phyloP scores from a whole-genome alignment of 1,140 invertebrate species.

The Aphis craccivora region DNA sequence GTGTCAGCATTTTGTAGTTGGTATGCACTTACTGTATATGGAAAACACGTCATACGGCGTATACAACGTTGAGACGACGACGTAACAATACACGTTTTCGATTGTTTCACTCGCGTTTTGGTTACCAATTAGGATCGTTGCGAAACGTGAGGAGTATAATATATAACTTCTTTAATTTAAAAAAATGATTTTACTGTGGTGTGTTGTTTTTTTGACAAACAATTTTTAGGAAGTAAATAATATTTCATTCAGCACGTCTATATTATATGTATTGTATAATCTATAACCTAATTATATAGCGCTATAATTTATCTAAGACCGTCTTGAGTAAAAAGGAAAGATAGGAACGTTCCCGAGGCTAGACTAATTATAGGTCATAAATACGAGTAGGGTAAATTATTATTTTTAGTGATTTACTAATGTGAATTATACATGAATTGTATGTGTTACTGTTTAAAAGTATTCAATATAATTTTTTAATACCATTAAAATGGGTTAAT shows the following conservation, averaged over 20 bases:
- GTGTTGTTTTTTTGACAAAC: not conserved
- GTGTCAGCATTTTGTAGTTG: not conserved
- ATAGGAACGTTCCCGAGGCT: not conserved
- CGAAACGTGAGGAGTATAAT: not conserved
- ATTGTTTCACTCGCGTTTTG: not conserved
- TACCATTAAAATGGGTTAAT: no score
- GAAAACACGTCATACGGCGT: not conserved
- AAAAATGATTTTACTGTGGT: not conserved
- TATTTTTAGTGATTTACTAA: not conserved
- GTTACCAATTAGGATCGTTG: slow-evolving; percentile 2
- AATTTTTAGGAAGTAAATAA: not conserved
- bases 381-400: no score
- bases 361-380: no score
- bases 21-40: not conserved
- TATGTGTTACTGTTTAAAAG: not conserved
- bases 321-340: not conserved
- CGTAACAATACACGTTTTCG: not conserved
- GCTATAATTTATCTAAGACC: not conserved
- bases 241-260: not conserved
- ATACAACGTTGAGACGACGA: not conserved
- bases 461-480: not conserved
- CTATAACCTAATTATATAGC: not conserved
- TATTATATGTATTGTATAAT: not conserved
- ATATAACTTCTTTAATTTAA: not conserved
- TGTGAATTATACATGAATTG: not conserved